Percentiles rank a stretch among this genome's conserved stretches.
Evolutionary conservation across 2,888 invertebrate genomes (phyloP).

Genomic region (Idaea aversata): DNA sequence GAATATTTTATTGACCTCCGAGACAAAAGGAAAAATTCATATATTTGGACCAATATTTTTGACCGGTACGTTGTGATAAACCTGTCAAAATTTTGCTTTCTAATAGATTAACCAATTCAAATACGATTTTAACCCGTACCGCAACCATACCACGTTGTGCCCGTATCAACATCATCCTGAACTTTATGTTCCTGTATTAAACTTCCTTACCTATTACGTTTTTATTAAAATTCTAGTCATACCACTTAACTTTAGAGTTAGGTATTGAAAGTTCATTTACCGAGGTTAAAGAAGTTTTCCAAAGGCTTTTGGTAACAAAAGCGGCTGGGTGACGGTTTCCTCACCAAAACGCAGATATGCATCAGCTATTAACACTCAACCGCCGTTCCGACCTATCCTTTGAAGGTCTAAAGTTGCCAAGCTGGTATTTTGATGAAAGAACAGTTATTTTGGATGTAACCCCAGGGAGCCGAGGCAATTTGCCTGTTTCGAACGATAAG

Average conservation of each 20-base stretch:
- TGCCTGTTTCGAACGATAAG: conserved; percentile 32
- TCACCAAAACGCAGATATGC: conserved; percentile 55
- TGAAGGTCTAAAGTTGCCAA: conserved; percentile 41
- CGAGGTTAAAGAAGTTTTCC: conserved; percentile 19
- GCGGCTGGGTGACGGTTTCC: conserved; percentile 35
- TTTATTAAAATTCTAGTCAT: not conserved
- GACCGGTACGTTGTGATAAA: not conserved
- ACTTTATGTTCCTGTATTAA: too few relatives aligned
- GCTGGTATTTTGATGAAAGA: conserved; percentile 48
- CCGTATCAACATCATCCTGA: too few relatives aligned
- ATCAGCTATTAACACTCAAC: conserved; percentile 61
- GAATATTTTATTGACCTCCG: not conserved
- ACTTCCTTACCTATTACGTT: not conserved
- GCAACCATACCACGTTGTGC: too few relatives aligned
- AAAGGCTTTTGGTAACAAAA: conserved; percentile 40
- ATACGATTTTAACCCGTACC: too few relatives aligned
- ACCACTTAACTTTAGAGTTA: not conserved
- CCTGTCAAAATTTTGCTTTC: too few relatives aligned
- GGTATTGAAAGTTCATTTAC: conserved; percentile 32
- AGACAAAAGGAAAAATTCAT: not conserved
- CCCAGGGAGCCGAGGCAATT: conserved; percentile 41
- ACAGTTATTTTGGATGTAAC: conserved; percentile 47
- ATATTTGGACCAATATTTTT: not conserved
- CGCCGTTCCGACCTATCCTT: conserved; percentile 44
- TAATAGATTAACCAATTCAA: too few relatives aligned